Evolutionary conservation across 2,113 vertebrate species (phyloP), one percentile per base, ranked within the genome.

Genomic region (Mohoua ochrocephala): DNA sequence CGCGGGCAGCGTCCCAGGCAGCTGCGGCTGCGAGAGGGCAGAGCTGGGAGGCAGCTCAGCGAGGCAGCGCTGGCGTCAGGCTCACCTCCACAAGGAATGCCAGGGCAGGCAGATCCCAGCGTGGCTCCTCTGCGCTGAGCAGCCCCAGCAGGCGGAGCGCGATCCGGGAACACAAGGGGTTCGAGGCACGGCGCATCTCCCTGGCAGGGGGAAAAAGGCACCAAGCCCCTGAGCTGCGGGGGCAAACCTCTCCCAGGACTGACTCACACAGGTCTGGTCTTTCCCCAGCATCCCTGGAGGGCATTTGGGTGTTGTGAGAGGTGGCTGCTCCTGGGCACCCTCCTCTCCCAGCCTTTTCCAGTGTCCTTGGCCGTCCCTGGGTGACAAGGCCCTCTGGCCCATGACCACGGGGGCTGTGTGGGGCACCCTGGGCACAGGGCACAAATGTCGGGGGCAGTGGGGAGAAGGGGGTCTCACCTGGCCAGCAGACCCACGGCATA

Each of bases 291-390:
- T 1, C 15, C 17, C 14, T 4, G 1, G 1, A 56, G 30, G 35
- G 10, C 7, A 11, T 2, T 8, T 6, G 4, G 5, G 13, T 3
- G 13, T 2, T 42, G 8, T 56, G 49, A 4, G 30, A 71, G 11
- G 26, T 0, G 1, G 31, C 56, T 21, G 3, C 24, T 17, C 6
- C 5, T 26, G 41, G 7, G 24, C n/a, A 24, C 15, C 53, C 15
- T 39, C 28, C 19, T 63, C 9, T 13, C n/a, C 39, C 30, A 31
- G 65, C 13, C 7, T 35, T 87, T 79, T 54, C 30, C 7, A 13
- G 3, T n/a, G n/a, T n/a, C n/a, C 10, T 87, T 3, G 3, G 47
- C 39, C 0, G 0, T 53, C 7, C 18, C 28, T 61, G 1, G 0
- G 15, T 24, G 24, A 45, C 10, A 0, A 30, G 15, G 3, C 35